These are phyloP conservation scores for Muntiacus reevesi DNA, from an alignment of 2,113 vertebrate genomes.

Conservation along the genomic window DNA sequence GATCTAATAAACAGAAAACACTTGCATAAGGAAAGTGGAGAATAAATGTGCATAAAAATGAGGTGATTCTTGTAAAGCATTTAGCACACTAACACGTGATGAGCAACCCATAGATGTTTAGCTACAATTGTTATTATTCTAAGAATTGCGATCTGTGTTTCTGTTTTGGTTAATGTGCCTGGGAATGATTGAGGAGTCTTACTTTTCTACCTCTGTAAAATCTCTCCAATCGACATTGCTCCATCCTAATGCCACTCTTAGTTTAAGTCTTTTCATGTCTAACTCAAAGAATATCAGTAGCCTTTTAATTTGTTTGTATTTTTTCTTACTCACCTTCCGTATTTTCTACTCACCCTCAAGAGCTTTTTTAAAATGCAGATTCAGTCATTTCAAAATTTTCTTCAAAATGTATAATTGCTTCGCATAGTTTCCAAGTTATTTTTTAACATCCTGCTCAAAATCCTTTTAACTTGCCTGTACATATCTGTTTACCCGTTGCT, in stretches of 20 bases:
- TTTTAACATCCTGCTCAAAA: neutral
- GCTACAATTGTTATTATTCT: neutral
- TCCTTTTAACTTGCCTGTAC: neutral
- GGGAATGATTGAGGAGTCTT: neutral
- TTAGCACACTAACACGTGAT: neutral
- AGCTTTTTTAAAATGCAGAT: neutral
- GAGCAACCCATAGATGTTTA: neutral
- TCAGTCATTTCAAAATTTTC: neutral
- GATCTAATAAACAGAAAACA: neutral
- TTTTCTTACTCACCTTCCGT: neutral
- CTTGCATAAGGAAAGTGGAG: neutral
- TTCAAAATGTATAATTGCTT: neutral
- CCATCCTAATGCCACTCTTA: neutral
- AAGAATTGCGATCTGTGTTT: neutral
- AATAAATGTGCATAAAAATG: neutral
- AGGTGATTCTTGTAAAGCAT: neutral
- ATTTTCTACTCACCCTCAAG: neutral
- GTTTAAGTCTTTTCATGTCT: neutral
- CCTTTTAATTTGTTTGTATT: neutral
- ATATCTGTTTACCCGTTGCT: neutral
- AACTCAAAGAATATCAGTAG: neutral
- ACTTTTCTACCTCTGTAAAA: neutral
- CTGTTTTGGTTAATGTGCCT: constrained; percentile 7
- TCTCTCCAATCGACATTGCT: neutral
- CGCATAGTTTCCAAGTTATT: neutral